Base-by-base conservation (phyloP, 2,797 vertebrate genomes). In the Discoglossus pictus region DNA sequence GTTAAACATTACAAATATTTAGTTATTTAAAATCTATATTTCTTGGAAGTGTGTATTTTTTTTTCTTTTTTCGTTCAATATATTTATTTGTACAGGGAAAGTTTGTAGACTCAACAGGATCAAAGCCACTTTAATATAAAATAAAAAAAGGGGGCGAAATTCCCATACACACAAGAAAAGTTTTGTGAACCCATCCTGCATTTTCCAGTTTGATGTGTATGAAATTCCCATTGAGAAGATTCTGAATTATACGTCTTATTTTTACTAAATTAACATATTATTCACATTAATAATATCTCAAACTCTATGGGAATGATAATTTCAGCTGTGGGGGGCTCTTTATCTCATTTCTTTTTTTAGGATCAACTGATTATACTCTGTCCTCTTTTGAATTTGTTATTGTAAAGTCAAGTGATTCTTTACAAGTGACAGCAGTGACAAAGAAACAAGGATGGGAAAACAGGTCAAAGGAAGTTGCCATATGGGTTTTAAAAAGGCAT, bases 321-420 rank as follows among this genome's bases (percentile, higher is more conserved):
- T 87, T 73, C 75, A 95, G 89, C 92, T 91, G 92, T 92, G 91
- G 92, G 91, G 93, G 91, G 89, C 92, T 93, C 90, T 91, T 93
- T 95, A 91, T 94, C 87, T 90, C 87, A 92, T 89, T 88, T 95
- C 96, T 92, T 97, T n/a, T n/a, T n/a, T 92, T 89, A 93, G 94
- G 93, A 93, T 93, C 92, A 89, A 92, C 91, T 86, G 92, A 91
- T 93, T 92, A 91, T 93, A 92, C 92, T 95, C 93, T 86, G 91
- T 89, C 90, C 79, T 90, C 94, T 97, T 97, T 95, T 95, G 93
- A 96, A 93, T 93, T 93, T 93, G 92, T 93, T 95, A 93, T 92
- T 96, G 91, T 92, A 94, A n/a, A 95, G 94, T 97, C 93, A 95
- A 95, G 93, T 93, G 92, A 97, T 94, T 96, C 93, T 97, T 97